A percentile compares a stretch with the other conserved stretches of the same genome.
These are phyloP conservation scores for Centruroides vittatus DNA, from an alignment of 1,140 invertebrate genomes.

Conservation along the genomic window DNA sequence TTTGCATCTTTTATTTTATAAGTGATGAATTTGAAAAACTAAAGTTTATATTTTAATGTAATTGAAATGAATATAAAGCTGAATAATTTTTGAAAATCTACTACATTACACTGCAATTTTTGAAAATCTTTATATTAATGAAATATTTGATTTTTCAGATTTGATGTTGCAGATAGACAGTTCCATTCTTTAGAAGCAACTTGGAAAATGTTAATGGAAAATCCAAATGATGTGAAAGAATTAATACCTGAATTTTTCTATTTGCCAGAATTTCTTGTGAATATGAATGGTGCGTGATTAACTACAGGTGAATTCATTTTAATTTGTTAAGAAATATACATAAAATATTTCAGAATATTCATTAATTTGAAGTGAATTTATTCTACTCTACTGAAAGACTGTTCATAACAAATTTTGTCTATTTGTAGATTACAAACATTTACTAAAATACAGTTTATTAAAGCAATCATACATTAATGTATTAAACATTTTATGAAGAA, in stretches of 20 bases:
- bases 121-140: background rate
- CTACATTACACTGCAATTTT: no score
- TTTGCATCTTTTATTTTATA: no score
- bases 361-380: background rate
- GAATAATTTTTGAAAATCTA: no score
- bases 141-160: slow-evolving; percentile 24
- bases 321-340: background rate
- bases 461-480: no score
- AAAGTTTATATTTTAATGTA: background rate
- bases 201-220: slow-evolving; percentile 32
- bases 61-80: background rate
- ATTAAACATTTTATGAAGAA: no score
- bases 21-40: no score
- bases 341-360: background rate
- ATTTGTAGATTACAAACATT: no score
- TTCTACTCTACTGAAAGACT: no score
- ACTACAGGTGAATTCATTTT: background rate
- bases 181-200: slow-evolving; percentile 37
- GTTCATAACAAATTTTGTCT: no score
- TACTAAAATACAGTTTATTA: no score
- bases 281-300: slow-evolving; percentile 30
- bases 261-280: slow-evolving; percentile 36
- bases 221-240: slow-evolving; percentile 40
- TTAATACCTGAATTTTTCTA: slow-evolving; percentile 41
- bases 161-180: slow-evolving; percentile 39